Conservation (phyloP, 2,888 invertebrate genomes). For the Corythucha ciliata region DNA sequence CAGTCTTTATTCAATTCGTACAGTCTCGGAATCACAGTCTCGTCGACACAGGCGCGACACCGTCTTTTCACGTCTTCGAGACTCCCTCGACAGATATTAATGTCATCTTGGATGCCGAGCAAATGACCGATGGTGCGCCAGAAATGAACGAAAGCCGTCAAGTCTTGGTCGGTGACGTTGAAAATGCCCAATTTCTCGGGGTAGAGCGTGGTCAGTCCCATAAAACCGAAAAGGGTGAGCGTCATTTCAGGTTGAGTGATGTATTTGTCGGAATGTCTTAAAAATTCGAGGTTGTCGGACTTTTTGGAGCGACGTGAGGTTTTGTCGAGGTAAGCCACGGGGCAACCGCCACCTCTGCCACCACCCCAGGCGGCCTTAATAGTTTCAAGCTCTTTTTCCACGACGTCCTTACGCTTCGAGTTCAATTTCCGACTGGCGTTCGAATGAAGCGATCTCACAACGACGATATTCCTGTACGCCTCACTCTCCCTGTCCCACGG, state of each 20-base stretch:
- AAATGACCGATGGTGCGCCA: conserved; percentile 48
- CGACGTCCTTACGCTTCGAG: no score
- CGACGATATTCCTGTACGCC: conserved; percentile 43
- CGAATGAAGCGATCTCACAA: conserved; percentile 36
- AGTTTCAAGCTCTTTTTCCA: conserved; percentile 35
- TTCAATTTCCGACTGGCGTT: conserved; percentile 33
- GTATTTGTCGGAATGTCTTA: no score
- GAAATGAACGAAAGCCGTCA: conserved; percentile 47
- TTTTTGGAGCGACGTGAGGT: no score
- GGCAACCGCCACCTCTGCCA: no score
- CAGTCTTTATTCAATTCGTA: conserved; percentile 39
- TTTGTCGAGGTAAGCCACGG: no score
- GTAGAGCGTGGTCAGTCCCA: conserved; percentile 44
- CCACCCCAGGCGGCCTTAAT: conserved; percentile 24
- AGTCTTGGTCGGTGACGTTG: conserved; percentile 41
- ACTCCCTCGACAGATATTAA: conserved; percentile 42
- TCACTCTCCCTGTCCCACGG: conserved; percentile 43
- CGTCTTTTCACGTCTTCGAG: conserved; percentile 39
- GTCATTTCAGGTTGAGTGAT: conserved; percentile 48
- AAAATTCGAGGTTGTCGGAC: no score
- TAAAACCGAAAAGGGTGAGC: conserved; percentile 47
- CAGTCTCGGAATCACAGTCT: conserved; percentile 40
- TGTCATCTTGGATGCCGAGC: conserved; percentile 44
- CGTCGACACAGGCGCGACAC: conserved; percentile 37
- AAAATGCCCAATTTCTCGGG: conserved; percentile 42